These are phyloP conservation scores for Stigmatopora nigra DNA, from an alignment of 2,113 vertebrate genomes.

Conservation along the genomic window DNA sequence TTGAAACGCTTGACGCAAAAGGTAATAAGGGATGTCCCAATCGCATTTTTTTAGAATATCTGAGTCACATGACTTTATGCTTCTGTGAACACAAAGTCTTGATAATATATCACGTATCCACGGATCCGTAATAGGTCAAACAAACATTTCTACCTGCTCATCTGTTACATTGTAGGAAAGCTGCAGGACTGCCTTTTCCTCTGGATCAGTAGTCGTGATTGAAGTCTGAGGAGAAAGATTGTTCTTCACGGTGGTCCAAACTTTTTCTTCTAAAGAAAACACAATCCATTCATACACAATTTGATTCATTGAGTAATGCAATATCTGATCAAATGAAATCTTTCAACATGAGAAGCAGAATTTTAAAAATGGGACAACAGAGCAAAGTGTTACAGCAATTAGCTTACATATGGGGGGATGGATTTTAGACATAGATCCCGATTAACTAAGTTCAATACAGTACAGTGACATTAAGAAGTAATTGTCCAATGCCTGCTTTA, in stretches of 20 bases:
- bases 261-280: constrained; percentile 75
- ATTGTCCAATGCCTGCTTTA: too few species aligned
- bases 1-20: not conserved
- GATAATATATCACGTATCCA: too few species aligned
- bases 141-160: constrained; percentile 65
- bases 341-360: not conserved
- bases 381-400: not conserved
- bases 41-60: too few species aligned
- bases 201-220: constrained; percentile 62
- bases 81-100: too few species aligned
- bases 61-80: too few species aligned
- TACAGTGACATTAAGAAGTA: too few species aligned
- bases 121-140: not conserved
- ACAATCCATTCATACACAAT: not conserved
- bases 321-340: not conserved
- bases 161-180: constrained; percentile 84
- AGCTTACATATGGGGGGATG: not conserved
- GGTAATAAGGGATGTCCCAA: too few species aligned
- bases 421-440: too few species aligned
- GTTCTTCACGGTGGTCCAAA: constrained; percentile 87
- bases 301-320: not conserved
- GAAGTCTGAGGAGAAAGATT: constrained; percentile 78
- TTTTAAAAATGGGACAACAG: not conserved
- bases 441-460: too few species aligned
- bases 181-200: constrained; percentile 72